Base-by-base conservation (phyloP, 2,113 vertebrate species). In the Madoqua kirkii region DNA sequence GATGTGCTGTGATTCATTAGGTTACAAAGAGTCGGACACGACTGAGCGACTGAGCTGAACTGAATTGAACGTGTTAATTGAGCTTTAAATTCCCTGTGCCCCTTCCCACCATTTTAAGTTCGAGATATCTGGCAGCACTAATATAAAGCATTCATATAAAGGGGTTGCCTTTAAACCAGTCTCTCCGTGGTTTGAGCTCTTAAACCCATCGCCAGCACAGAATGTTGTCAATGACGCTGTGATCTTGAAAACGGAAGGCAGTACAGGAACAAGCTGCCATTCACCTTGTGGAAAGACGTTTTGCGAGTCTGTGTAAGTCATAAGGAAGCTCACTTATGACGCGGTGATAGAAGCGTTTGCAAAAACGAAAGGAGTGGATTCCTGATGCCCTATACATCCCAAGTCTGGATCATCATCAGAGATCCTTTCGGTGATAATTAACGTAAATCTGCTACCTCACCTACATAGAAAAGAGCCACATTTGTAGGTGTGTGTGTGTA, bases 351-450 rank as follows among this genome's bases (percentile, higher is more conserved):
- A 71, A 71, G n/a, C 1, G 5, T 27, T n/a, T 67, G 21, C 33
- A 2, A 55, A 64, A 17, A 3, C 3, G 3, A 23, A 2, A 33
- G 9, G 29, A 31, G 13, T 11, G 7, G 3, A 9, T 11, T 19
- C 6, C 3, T 7, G 40, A 16, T 7, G 7, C 23, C 2, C 7
- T 79, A 7, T 6, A 16, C 6, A 25, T 5, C 3, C 27, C 43
- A 7, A 74, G n/a, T 86, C 29, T 27, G 7, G 15, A 3, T 17
- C 23, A 21, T 2, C 5, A 29, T 10, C 0, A 48, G 17, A 52
- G 7, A 12, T 14, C 25, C 45, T 31, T 17, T 29, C 21, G 17
- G 36, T 52, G 27, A 64, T 27, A 55, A 85, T n/a, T 45, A 14
- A 71, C 2, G 25, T 1, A 55, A 43, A n/a, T 67, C 62, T 19